Percentiles rank a stretch among this genome's conserved stretches.
These are phyloP conservation scores for Hetaerina titia DNA, from an alignment of 2,888 invertebrate species.

Conservation along the genomic window DNA sequence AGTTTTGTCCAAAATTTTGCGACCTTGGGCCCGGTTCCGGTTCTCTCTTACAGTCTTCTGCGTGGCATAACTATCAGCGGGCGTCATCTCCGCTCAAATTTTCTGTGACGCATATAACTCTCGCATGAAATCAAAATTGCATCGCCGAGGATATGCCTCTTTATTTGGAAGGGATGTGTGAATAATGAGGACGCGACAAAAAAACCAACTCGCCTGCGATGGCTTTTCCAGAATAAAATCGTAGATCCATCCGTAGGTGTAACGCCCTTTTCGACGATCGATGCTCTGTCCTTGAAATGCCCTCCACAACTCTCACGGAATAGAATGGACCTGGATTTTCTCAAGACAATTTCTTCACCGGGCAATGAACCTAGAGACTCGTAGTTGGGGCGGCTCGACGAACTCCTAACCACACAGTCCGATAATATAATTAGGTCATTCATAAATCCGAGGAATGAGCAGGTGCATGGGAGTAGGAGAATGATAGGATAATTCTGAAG, in stretches of 20 bases:
- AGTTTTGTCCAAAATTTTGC: not conserved
- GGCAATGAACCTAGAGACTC: not conserved
- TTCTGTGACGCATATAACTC: too few species aligned
- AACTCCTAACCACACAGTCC: not conserved
- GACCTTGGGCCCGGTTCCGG: not conserved
- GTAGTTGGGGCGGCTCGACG: not conserved
- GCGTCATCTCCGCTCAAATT: too few species aligned
- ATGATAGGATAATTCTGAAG: not conserved
- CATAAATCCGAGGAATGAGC: not conserved
- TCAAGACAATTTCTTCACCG: not conserved
- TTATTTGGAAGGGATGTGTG: too few species aligned
- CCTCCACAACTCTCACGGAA: not conserved
- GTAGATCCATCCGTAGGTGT: not conserved
- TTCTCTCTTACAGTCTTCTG: too few species aligned
- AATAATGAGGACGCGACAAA: not conserved
- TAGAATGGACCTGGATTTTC: not conserved
- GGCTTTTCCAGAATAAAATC: not conserved
- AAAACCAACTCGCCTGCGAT: not conserved
- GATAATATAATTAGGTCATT: not conserved
- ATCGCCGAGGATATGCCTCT: too few species aligned
- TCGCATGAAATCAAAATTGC: too few species aligned
- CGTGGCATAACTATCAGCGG: too few species aligned
- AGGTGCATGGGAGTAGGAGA: not conserved
- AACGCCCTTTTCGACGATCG: not conserved
- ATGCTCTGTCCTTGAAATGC: not conserved